Evolutionary conservation across 1,140 invertebrate genomes (phyloP).

Genomic region (Lasioglossum baleicum): DNA sequence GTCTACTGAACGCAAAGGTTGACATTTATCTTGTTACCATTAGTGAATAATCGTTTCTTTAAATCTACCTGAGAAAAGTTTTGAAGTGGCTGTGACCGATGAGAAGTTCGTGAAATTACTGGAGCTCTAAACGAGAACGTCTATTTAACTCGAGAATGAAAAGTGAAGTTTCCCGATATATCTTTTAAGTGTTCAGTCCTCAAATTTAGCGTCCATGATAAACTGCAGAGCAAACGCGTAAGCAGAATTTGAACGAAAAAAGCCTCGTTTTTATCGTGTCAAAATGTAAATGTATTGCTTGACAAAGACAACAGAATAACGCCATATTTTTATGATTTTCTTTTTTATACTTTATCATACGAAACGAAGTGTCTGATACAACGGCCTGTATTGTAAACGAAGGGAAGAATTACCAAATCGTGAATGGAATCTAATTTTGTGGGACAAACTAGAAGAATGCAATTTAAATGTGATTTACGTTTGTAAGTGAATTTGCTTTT

Average conservation of each 20-base stretch:
- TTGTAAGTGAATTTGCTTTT: background rate
- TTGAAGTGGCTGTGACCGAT: constrained; percentile 46
- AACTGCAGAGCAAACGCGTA: background rate
- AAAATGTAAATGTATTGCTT: constrained; percentile 21
- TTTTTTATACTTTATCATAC: background rate
- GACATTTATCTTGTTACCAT: constrained; percentile 34
- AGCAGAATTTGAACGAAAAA: background rate
- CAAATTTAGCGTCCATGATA: background rate
- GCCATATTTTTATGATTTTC: background rate
- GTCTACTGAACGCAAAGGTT: background rate
- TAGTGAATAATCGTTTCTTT: constrained; percentile 28
- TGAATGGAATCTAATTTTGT: background rate
- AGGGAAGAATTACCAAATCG: background rate
- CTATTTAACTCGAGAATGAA: constrained; percentile 11
- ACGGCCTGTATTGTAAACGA: background rate
- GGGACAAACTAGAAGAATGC: background rate
- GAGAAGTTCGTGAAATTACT: constrained; percentile 31
- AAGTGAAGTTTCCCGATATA: background rate
- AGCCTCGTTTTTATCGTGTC: background rate
- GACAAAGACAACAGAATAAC: constrained; percentile 17
- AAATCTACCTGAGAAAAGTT: constrained; percentile 38
- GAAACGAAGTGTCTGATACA: constrained; percentile 43
- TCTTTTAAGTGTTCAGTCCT: constrained; percentile 3
- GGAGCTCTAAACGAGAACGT: constrained; percentile 11
- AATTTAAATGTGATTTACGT: background rate